Conservation (phyloP, 2,797 vertebrate genomes). For the Chelidonichthys spinosus region DNA sequence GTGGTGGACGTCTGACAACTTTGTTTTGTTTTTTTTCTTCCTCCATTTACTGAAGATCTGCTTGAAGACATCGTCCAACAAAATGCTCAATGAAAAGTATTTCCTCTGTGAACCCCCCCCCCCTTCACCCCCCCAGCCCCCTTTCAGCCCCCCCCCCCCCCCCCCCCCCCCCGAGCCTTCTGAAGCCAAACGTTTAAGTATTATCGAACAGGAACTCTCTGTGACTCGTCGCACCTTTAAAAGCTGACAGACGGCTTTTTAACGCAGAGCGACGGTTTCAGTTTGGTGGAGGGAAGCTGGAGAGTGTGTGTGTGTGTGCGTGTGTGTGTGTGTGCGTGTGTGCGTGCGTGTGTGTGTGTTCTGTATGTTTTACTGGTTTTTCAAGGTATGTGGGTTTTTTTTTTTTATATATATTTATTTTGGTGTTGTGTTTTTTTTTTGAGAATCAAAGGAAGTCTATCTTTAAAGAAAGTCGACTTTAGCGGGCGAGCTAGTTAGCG, state of each 20-base stretch:
- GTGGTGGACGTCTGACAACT: slow-evolving; percentile 92
- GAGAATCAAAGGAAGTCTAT: slow-evolving; percentile 69
- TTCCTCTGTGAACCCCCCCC: slow-evolving; percentile 53
- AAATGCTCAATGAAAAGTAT: slow-evolving; percentile 88
- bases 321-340: slow-evolving; percentile 5
- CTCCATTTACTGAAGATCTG: slow-evolving; percentile 93
- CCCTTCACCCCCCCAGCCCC: neutral
- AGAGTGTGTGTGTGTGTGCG: slow-evolving; percentile 88
- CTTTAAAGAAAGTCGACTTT: slow-evolving; percentile 81
- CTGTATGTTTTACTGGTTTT: slow-evolving; percentile 56
- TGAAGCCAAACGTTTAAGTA: slow-evolving; percentile 93
- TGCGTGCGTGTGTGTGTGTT: slow-evolving; percentile 9
- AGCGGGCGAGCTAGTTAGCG: slow-evolving; percentile 84
- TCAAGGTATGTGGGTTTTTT: slow-evolving; percentile 83
- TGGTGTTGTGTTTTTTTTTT: slow-evolving; percentile 58
- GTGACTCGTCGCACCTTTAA: slow-evolving; percentile 91
- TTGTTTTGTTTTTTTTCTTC: slow-evolving; percentile 72
- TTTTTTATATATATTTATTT: slow-evolving; percentile 86
- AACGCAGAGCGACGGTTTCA: slow-evolving; percentile 87
- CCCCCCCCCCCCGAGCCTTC: slow-evolving; percentile 55
- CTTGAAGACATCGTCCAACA: slow-evolving; percentile 91
- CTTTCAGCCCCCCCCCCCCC: too few species aligned
- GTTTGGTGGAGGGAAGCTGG: slow-evolving; percentile 90
- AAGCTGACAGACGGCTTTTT: slow-evolving; percentile 86
- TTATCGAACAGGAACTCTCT: slow-evolving; percentile 91